Base-by-base conservation (phyloP, 1,140 invertebrate species). In the Liolophura sinensis region DNA sequence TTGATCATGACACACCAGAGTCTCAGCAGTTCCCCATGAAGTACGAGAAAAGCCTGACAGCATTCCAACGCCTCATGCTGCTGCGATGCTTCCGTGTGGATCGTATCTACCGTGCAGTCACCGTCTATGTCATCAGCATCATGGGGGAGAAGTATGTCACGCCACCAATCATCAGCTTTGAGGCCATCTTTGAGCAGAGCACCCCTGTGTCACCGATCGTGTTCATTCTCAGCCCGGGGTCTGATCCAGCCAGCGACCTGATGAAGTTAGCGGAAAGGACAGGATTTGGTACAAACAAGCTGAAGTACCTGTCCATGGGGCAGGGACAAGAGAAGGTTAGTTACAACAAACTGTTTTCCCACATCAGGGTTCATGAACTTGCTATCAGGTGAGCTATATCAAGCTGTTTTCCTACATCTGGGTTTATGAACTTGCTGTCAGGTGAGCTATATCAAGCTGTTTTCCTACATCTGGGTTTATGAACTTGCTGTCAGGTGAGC, bases 111-210 rank as follows among this genome's bases (percentile, higher is more conserved):
- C 84, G 91, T 56, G 90, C 90, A 27, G 88, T 95, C 59, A 90
- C 89, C 27, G 88, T 92, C 78, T 96, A 92, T 78, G 91, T 96
- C 70, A 90, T 88, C 5, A 87, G 89, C 57, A 89, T 88, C 1
- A 93, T 96, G 91, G 92, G 93, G 50, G 91, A 93, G 79, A 89
- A 92, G 80, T 96, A 89, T 76, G 90, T 95, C 46, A 93, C 90
- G 31, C 92, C 93, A 40, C 92, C 93, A 0, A 90, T 92, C 55
- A 89, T 94, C 65, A 89, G 91, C 74, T 90, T 94, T 64, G 90
- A 93, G 67, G 87, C 88, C 68, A 93, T 96, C 66, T 94, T 88
- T 76, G 90, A 93, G 63, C 92, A 95, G 80, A 93, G 92, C 65
- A 89, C 89, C 0, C 88, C 91, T 0, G 87, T 81, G 11, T 93